Base-by-base conservation (phyloP, 1,140 invertebrate genomes). In the Pentalonia nigronervosa region DNA sequence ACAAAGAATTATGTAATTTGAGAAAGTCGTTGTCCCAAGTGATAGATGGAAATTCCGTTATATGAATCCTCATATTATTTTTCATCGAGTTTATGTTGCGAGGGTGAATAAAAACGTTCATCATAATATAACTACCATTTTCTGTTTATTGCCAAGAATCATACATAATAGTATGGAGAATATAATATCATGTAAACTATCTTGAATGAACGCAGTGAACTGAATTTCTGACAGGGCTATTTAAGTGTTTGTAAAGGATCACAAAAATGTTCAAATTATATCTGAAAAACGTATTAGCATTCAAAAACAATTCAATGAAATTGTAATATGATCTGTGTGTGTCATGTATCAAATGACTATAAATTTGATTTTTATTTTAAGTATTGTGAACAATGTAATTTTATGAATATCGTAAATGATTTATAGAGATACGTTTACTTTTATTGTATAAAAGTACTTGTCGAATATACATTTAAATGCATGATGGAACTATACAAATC, bases 161-260 rank as follows among this genome's bases (percentile, higher is more conserved):
- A 41, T 14, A 45, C 45, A 47, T 86, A 84, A 84, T 41, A 47
- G 11, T 47, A 47, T 86, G 45, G 41, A 47, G 14, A 86, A 86
- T 86, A 47, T 86, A 86, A 36, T 83, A 36, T 47, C 41, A 86
- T 86, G 45, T 25, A 47, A 86, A 86, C 45, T 30, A 14, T 47
- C 30, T 47, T 86, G 84, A 86, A 86, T 86, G 84, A 86, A 86
- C 23, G 30, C 84, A 34, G 76, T 36, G 34, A 86, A 86, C 25
- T 47, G 36, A 41, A 86, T 47, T 86, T 45, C 41, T 47, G 41
- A 45, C 84, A 86, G 41, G 23, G 84, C 23, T 86, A 25, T 86
- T 86, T 83, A 83, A 83, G 76, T 23, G 34, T 45, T 45, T 47
- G 36, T 86, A 45, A 86, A 86, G 11, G 30, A 86, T n/a, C 25